Conservation (phyloP, 2,113 vertebrate species). For the Corydoras sp. region DNA sequence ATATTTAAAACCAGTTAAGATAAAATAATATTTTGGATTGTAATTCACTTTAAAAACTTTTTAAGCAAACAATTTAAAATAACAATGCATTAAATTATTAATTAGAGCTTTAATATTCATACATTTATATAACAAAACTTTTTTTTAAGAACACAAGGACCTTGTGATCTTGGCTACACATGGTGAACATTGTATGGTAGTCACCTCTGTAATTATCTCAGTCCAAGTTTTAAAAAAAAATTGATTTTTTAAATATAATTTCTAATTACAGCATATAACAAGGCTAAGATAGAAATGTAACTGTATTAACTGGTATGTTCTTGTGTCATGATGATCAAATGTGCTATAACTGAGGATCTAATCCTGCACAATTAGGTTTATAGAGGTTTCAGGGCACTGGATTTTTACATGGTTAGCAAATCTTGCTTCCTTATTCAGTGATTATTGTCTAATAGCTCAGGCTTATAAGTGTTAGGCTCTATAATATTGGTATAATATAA, state of each 20-base stretch:
- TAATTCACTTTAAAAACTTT: constrained; percentile 40
- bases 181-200: constrained; percentile 4
- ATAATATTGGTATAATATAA: neutral
- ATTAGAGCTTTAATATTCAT: too few species aligned
- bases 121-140: too few species aligned
- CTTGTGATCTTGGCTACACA: neutral
- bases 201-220: constrained; percentile 5
- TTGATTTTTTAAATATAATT: neutral
- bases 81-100: too few species aligned
- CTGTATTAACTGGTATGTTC: constrained; percentile 6
- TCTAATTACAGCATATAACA: neutral
- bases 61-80: constrained; percentile 14
- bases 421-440: constrained; percentile 12
- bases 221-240: neutral
- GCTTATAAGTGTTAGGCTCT: constrained; percentile 2
- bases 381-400: constrained; percentile 9
- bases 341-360: constrained; percentile 18
- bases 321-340: constrained; percentile 27
- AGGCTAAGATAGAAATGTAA: constrained; percentile 14
- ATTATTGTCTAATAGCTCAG: constrained; percentile 17
- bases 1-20: constrained; percentile 5
- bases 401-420: constrained; percentile 8
- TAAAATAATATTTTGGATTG: constrained; percentile 26
- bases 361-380: constrained; percentile 16
- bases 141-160: constrained; percentile 13